Conservation (phyloP, 2,113 vertebrate genomes). For the Microcebus griseorufus region DNA sequence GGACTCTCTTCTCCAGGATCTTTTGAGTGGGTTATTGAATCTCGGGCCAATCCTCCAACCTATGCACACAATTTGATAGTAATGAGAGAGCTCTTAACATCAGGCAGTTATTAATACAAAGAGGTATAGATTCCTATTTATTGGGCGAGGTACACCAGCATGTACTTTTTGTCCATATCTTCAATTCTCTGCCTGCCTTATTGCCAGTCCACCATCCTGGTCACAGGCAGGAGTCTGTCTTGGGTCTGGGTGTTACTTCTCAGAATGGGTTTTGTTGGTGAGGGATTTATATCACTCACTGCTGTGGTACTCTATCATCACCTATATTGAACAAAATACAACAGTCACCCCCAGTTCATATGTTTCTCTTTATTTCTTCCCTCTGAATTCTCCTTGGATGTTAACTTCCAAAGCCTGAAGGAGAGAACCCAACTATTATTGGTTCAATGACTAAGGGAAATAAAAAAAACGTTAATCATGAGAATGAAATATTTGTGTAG, state of each 20-base stretch:
- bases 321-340: neutral
- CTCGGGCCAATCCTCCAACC: neutral
- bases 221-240: neutral
- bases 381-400: neutral
- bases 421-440: neutral
- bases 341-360: fast-evolving
- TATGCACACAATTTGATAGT: neutral
- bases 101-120: neutral
- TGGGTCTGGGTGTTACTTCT: neutral
- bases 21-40: neutral
- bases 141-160: neutral
- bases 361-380: neutral
- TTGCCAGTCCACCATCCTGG: neutral
- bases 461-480: neutral
- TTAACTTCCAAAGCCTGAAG: neutral
- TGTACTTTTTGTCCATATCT: neutral
- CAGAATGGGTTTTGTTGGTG: neutral
- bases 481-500: neutral
- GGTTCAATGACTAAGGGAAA: neutral
- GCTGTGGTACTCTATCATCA: neutral
- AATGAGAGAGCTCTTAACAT: neutral
- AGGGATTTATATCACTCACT: neutral
- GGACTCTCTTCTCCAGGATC: neutral
- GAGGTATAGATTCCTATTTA: neutral
- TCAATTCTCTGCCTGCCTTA: neutral